A percentile compares a stretch with the other conserved stretches of the same genome.
phyloP scores from a whole-genome alignment of 2,888 invertebrate genomes.

The Ichneumoninae sp. region DNA sequence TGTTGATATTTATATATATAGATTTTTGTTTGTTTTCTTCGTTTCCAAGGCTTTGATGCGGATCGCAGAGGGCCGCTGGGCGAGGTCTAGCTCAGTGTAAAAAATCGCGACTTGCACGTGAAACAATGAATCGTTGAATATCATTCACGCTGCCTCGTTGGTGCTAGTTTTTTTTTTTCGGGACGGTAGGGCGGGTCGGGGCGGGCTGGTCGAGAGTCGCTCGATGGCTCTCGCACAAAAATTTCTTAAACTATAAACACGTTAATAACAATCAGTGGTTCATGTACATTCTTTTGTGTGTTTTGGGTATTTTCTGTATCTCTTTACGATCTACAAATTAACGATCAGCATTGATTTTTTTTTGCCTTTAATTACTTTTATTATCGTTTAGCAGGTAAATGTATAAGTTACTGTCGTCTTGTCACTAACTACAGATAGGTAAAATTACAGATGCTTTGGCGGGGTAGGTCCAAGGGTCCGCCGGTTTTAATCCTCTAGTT shows the following conservation, averaged over 20 bases:
- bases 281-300: constrained; percentile 5
- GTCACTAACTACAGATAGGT: constrained; percentile 81
- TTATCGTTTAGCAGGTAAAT: constrained; percentile 80
- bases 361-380: constrained; percentile 77
- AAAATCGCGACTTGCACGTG: constrained; percentile 39
- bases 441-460: constrained; percentile 79
- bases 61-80: constrained; percentile 15
- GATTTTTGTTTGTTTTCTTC: not conserved
- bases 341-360: constrained; percentile 48
- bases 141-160: constrained; percentile 43
- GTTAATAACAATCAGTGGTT: constrained; percentile 30
- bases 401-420: constrained; percentile 81
- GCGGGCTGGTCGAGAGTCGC: constrained; percentile 1
- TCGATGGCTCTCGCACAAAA: constrained; percentile 8
- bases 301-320: constrained; percentile 38
- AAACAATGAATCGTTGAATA: constrained; percentile 50
- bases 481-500: constrained; percentile 64
- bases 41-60: constrained; percentile 37
- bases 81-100: constrained; percentile 46
- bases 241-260: constrained; percentile 45
- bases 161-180: constrained; percentile 23
- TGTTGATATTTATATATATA: not conserved
- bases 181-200: not conserved
- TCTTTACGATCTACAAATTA: constrained; percentile 59
- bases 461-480: constrained; percentile 76